These are phyloP conservation scores for Anguilla pacifica DNA, from an alignment of 2,797 vertebrate species.

Conservation along the genomic window DNA sequence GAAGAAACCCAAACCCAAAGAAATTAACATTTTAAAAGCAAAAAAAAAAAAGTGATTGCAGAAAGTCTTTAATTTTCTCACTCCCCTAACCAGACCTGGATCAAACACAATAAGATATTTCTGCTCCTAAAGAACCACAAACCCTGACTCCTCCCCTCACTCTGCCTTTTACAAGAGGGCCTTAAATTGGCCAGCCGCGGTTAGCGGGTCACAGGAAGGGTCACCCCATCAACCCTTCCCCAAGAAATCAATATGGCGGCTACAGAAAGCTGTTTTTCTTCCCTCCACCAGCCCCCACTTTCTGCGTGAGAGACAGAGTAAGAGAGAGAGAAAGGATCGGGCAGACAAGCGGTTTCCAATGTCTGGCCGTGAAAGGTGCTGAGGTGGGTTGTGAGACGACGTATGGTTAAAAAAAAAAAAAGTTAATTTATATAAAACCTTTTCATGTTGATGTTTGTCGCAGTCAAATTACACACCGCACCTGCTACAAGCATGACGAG, in stretches of 20 bases:
- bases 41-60: too few relatives aligned
- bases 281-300: not conserved
- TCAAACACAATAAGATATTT: not conserved
- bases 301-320: not conserved
- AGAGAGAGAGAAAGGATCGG: not conserved
- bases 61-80: too few relatives aligned
- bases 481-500: not conserved
- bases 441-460: not conserved
- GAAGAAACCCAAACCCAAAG: too few relatives aligned
- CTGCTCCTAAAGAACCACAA: constrained; percentile 7
- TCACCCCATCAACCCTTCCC: constrained; percentile 68
- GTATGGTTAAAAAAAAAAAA: not conserved
- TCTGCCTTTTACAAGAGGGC: not conserved
- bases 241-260: constrained; percentile 72
- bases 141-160: constrained; percentile 37
- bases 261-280: not conserved
- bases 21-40: too few relatives aligned
- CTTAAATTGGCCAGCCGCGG: constrained; percentile 63
- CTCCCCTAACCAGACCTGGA: too few relatives aligned
- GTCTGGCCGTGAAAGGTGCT: not conserved
- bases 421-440: not conserved
- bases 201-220: constrained; percentile 67
- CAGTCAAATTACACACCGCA: not conserved
- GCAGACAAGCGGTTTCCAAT: not conserved
- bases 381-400: not conserved